Evolutionary conservation across 1,140 invertebrate species (phyloP).

Genomic region (Mylabris phalerata): DNA sequence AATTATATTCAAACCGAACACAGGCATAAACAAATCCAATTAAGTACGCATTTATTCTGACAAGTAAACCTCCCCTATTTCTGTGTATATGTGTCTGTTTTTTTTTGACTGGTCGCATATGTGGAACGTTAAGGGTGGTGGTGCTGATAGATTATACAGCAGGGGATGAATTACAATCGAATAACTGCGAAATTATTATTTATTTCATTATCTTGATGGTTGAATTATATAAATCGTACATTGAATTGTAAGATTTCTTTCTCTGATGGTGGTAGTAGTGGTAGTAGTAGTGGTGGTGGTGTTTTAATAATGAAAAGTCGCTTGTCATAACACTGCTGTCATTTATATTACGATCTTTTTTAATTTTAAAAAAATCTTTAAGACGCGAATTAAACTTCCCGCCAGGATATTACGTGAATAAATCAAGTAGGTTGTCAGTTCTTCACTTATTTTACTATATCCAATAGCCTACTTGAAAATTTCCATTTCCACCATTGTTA

Average conservation of each 20-base stretch:
- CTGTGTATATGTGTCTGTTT: background rate
- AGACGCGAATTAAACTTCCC: constrained; percentile 33
- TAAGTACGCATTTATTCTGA: constrained; percentile 33
- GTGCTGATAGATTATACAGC: background rate
- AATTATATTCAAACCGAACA: constrained; percentile 33
- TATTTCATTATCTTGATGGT: too few species aligned
- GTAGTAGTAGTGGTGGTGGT: too few species aligned
- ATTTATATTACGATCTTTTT: constrained; percentile 37
- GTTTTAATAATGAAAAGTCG: too few species aligned
- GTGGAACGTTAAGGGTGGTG: constrained; percentile 12
- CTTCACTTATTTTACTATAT: constrained; percentile 33
- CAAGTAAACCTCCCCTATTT: constrained; percentile 20
- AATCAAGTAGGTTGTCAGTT: constrained; percentile 29
- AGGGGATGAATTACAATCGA: constrained; percentile 14
- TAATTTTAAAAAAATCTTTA: constrained; percentile 34
- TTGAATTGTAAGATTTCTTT: too few species aligned
- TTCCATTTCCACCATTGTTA: constrained; percentile 10
- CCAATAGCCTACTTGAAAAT: constrained; percentile 24
- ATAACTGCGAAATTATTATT: too few species aligned
- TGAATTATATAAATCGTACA: too few species aligned
- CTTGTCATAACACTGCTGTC: constrained; percentile 33
- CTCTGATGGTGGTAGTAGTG: too few species aligned
- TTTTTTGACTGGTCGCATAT: constrained; percentile 28
- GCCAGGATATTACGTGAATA: constrained; percentile 34
- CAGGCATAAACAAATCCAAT: constrained; percentile 34